Base-by-base conservation (phyloP, 2,797 vertebrate species). In the Pipistrellus kuhlii region DNA sequence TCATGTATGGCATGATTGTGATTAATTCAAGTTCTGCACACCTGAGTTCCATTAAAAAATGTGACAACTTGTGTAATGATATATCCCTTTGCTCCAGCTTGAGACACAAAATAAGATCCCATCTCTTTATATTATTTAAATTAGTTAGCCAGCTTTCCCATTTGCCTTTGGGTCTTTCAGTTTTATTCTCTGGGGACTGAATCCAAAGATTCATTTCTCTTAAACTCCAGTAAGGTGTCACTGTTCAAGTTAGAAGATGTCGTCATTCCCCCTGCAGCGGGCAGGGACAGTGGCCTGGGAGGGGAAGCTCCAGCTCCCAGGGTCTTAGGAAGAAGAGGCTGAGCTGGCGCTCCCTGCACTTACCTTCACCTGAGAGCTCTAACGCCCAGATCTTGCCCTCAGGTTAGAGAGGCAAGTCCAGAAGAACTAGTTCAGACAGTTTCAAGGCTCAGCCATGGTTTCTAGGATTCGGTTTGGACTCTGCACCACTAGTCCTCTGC, bases 1-100 rank as follows among this genome's bases (percentile, higher is more conserved):
- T 66, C 1, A 2, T 14, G 1, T 1, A 23, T n/a, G 13, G 8
- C 51, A 30, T n/a, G 2, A 38, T 46, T 86, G 18, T 25, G 35
- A 57, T 84, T 81, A n/a, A 76, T 71, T 88, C 62, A 80, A 81
- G 78, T 87, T 64, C n/a, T 88, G 14, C 13, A 55, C 17, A 8
- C 8, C 20, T 15, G 18, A 11, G 44, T 62, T 48, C 23, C 51
- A 88, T 44, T 83, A 13, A 76, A 66, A 77, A 38, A 30, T 48
- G 10, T 76, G 82, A 48, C 62, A 18, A 69, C 51, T 66, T 62
- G 7, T 64, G 66, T 71, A 59, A 6, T 51, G 38, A 81, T 48
- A 44, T 35, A 81, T 30, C 7, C 8, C 13, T 92, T 85, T 92
- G 4, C 25, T 35, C 21, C 27, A 90, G 55, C 6, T 32, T 68